Evolutionary conservation across 1,140 invertebrate genomes (phyloP).

Genomic region (Conopomorpha cramerella): DNA sequence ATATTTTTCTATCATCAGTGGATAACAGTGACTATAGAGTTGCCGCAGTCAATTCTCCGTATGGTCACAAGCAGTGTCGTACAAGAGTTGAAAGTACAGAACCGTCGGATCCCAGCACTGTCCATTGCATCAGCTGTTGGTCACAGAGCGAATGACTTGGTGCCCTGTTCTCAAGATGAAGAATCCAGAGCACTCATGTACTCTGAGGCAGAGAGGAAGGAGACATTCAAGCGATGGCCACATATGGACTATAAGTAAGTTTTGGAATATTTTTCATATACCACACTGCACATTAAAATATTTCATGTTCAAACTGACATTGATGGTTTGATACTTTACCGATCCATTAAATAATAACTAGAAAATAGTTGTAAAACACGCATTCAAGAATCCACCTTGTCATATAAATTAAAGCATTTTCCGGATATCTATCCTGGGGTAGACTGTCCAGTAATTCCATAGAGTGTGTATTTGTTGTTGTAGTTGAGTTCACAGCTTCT

Average conservation of each 20-base stretch:
- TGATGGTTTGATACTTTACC: too few species aligned
- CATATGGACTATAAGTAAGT: slow-evolving; percentile 95
- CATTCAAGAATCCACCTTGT: too few species aligned
- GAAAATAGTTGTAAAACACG: slow-evolving; percentile 2
- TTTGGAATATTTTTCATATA: too few species aligned
- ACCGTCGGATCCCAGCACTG: slow-evolving; percentile 80
- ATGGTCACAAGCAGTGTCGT: slow-evolving; percentile 79
- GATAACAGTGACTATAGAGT: slow-evolving; percentile 84
- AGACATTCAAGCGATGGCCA: slow-evolving; percentile 92
- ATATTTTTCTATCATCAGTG: too few species aligned
- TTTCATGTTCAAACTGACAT: too few species aligned
- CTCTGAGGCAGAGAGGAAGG: slow-evolving; percentile 84
- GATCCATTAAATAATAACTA: too few species aligned
- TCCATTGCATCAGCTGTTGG: slow-evolving; percentile 87
- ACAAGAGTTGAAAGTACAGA: slow-evolving; percentile 79
- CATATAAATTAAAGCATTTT: slow-evolving; percentile 3
- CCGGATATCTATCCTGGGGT: too few species aligned
- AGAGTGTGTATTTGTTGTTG: slow-evolving; percentile 1
- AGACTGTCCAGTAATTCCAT: too few species aligned
- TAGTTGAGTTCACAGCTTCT: background rate
- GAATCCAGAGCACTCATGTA: slow-evolving; percentile 80
- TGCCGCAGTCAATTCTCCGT: slow-evolving; percentile 78
- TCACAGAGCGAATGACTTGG: slow-evolving; percentile 81
- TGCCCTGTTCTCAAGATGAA: slow-evolving; percentile 59
- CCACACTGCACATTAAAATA: too few species aligned